Evolutionary conservation across 2,797 vertebrate species (phyloP).

Genomic region (Momotus momota): DNA sequence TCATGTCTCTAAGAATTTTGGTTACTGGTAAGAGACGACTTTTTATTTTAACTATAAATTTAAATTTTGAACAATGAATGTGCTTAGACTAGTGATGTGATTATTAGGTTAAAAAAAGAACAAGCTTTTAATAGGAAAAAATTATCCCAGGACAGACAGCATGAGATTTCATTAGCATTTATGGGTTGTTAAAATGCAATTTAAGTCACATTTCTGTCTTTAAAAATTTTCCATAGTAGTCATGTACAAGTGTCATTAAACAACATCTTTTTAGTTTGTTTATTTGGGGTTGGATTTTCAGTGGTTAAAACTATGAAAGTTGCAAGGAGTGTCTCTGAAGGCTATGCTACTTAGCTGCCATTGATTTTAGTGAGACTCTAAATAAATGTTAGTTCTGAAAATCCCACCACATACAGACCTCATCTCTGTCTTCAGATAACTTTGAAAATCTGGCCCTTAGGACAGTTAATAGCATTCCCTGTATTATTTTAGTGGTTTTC

Average conservation of each 20-base stretch:
- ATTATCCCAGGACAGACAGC: conserved; percentile 7
- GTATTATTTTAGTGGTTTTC: neutral
- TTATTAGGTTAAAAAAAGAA: conserved; percentile 54
- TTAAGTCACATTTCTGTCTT: conserved; percentile 33
- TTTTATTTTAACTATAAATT: conserved; percentile 17
- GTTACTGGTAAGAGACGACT: neutral
- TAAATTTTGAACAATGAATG: neutral
- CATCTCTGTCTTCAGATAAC: neutral
- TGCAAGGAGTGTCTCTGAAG: neutral
- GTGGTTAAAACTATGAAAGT: neutral
- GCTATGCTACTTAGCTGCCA: neutral
- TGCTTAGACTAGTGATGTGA: conserved; percentile 26
- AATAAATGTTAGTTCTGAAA: neutral
- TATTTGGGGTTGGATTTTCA: neutral
- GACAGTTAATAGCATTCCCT: neutral
- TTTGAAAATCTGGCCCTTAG: neutral
- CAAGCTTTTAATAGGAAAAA: conserved; percentile 53
- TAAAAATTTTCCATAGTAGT: conserved; percentile 8
- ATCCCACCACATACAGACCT: neutral
- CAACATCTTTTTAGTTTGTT: conserved; percentile 6
- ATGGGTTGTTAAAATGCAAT: conserved; percentile 23
- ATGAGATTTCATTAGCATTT: conserved; percentile 47
- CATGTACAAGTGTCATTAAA: neutral
- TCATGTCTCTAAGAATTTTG: neutral
- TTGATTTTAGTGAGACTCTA: neutral